phyloP scores from a whole-genome alignment of 2,113 vertebrate species.

The Hypocryptadius cinnamomeus region DNA sequence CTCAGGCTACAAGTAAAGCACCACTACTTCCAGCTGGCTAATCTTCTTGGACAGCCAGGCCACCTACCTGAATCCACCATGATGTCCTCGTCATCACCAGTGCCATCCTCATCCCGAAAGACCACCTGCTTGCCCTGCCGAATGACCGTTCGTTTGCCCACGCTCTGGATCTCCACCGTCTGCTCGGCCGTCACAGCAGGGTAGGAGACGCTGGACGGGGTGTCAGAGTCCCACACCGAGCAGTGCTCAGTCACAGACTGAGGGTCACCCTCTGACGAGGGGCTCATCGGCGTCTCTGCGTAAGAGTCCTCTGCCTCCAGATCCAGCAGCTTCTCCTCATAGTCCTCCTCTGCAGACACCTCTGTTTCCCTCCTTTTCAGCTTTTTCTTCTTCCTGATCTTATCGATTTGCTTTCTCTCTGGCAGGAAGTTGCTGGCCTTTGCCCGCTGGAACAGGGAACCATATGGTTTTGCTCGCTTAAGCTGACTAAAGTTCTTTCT shows the following conservation, averaged over 20 bases:
- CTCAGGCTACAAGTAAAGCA: background rate
- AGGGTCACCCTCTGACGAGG: slow-evolving; percentile 49
- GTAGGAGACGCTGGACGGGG: slow-evolving; percentile 61
- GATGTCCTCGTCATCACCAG: slow-evolving; percentile 92
- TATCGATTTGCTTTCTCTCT: slow-evolving; percentile 83
- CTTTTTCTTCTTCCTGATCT: slow-evolving; percentile 89
- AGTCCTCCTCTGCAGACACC: slow-evolving; percentile 39
- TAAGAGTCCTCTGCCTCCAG: slow-evolving; percentile 78
- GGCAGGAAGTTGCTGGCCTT: slow-evolving; percentile 71
- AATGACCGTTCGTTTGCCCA: slow-evolving; percentile 87
- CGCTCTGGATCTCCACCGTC: slow-evolving; percentile 68
- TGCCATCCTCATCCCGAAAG: slow-evolving; percentile 92
- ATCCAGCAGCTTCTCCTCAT: slow-evolving; percentile 73
- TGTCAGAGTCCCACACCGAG: slow-evolving; percentile 73
- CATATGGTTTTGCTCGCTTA: slow-evolving; percentile 36
- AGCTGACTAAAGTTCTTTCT: slow-evolving; percentile 76
- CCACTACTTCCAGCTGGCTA: rapidly evolving
- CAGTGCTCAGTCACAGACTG: slow-evolving; percentile 49
- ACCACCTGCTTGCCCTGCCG: slow-evolving; percentile 98
- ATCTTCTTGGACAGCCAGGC: background rate
- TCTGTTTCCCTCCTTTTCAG: slow-evolving; percentile 73
- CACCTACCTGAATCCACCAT: slow-evolving; percentile 94
- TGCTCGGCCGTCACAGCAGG: slow-evolving; percentile 24
- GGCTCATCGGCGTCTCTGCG: slow-evolving; percentile 32
- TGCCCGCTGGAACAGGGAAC: slow-evolving; percentile 69